phyloP scores from a whole-genome alignment of 2,888 invertebrate genomes.

The Iphiclides podalirius region DNA sequence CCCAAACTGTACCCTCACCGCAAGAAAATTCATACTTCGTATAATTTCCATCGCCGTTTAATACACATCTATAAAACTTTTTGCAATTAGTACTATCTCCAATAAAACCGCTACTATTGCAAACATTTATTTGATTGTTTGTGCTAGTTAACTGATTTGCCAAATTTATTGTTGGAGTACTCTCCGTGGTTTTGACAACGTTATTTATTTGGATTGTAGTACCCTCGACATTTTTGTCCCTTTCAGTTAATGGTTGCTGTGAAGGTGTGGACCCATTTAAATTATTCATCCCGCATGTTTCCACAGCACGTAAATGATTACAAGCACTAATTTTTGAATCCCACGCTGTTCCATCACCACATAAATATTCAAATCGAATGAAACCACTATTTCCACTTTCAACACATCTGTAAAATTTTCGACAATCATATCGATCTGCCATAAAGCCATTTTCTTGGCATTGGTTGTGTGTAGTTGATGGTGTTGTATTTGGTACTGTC shows the following conservation, averaged over 20 bases:
- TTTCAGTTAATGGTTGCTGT: not conserved
- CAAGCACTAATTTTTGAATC: constrained; percentile 78
- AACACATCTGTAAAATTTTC: constrained; percentile 37
- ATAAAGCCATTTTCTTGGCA: constrained; percentile 31
- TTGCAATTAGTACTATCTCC: constrained; percentile 85
- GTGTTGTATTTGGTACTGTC: constrained; percentile 19
- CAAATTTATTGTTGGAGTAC: constrained; percentile 7
- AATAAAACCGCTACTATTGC: constrained; percentile 83
- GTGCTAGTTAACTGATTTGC: constrained; percentile 4
- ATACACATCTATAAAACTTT: constrained; percentile 88
- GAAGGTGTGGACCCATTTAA: constrained; percentile 3
- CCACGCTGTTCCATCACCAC: constrained; percentile 84
- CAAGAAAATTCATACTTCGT: constrained; percentile 82
- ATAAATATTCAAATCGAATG: constrained; percentile 81
- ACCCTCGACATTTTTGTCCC: not conserved
- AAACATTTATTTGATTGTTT: constrained; percentile 36
- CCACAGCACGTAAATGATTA: constrained; percentile 71
- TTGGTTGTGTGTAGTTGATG: constrained; percentile 21
- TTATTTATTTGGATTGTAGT: constrained; percentile 2
- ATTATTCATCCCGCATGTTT: constrained; percentile 26
- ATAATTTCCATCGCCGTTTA: constrained; percentile 74
- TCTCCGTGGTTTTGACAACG: constrained; percentile 10
- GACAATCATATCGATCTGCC: constrained; percentile 32
- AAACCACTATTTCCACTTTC: constrained; percentile 80
- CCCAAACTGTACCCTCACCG: constrained; percentile 83